Percentiles rank a stretch among this genome's conserved stretches.
Conservation (phyloP, 1,140 invertebrate genomes). For the Drosophila lacertosa region DNA sequence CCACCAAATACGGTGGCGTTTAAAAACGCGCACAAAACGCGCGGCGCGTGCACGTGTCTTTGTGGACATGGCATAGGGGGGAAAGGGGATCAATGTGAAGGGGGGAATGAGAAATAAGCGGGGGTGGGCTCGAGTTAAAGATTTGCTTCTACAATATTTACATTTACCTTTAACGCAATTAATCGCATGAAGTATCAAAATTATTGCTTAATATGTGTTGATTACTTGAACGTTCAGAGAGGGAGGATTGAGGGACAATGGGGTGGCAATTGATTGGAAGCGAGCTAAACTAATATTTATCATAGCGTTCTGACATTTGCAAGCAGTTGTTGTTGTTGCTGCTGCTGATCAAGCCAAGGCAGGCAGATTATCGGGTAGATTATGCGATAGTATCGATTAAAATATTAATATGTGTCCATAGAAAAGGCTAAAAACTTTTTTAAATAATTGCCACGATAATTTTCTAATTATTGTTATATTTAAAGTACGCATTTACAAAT, state of each 20-base stretch:
- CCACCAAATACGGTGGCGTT: constrained; percentile 65
- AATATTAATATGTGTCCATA: too few relatives aligned
- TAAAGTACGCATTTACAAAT: too few relatives aligned
- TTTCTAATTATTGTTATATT: too few relatives aligned
- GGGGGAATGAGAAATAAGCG: background rate
- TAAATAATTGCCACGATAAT: too few relatives aligned
- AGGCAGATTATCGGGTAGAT: too few relatives aligned
- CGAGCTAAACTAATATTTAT: constrained; percentile 7
- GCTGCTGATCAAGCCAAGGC: constrained; percentile 1
- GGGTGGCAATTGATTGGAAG: background rate
- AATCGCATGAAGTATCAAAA: constrained; percentile 9
- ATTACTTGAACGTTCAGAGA: constrained; percentile 15
- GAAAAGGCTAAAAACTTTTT: too few relatives aligned
- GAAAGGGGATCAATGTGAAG: background rate
- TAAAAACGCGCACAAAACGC: constrained; percentile 56
- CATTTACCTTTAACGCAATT: constrained; percentile 18
- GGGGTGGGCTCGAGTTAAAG: constrained; percentile 2
- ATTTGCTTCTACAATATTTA: constrained; percentile 43
- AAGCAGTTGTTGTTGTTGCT: constrained; percentile 7
- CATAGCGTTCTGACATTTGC: constrained; percentile 4
- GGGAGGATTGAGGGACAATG: background rate
- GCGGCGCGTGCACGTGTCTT: constrained; percentile 58
- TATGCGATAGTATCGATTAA: too few relatives aligned
- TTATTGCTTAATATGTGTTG: constrained; percentile 30
- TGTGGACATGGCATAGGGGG: background rate